These are phyloP conservation scores for Fistularia tabacaria DNA, from an alignment of 2,797 vertebrate species.

Conservation along the genomic window DNA sequence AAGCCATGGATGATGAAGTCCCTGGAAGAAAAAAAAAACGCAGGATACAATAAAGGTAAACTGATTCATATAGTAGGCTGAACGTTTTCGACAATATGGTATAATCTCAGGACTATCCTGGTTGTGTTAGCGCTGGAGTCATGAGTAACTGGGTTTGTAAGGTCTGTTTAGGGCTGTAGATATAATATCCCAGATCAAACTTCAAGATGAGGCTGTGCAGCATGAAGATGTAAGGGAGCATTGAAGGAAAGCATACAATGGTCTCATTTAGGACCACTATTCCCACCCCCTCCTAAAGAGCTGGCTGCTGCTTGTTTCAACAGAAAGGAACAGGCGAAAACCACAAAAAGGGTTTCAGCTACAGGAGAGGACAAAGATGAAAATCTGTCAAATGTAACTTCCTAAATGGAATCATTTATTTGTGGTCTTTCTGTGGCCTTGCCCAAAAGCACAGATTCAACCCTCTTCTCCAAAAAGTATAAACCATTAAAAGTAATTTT, in stretches of 20 bases:
- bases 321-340: conserved; percentile 11
- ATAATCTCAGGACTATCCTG: not conserved
- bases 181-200: conserved; percentile 61
- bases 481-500: too few species aligned
- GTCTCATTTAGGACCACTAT: conserved; percentile 42
- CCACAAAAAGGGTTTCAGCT: conserved; percentile 5
- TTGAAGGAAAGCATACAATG: conserved; percentile 49
- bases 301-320: conserved; percentile 13
- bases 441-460: too few species aligned
- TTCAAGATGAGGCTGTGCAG: conserved; percentile 58
- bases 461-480: too few species aligned
- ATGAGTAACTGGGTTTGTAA: conserved; percentile 48
- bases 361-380: conserved; percentile 2
- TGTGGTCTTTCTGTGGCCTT: too few species aligned
- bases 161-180: conserved; percentile 49
- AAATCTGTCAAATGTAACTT: too few species aligned
- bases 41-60: conserved; percentile 2
- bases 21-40: not conserved
- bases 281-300: conserved; percentile 4
- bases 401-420: too few species aligned
- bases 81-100: not conserved
- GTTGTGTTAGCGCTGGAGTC: conserved; percentile 15
- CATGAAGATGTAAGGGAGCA: conserved; percentile 56
- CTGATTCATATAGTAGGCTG: conserved; percentile 10
- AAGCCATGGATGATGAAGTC: too few species aligned